Evolutionary conservation across 2,888 invertebrate genomes (phyloP), one percentile per base, ranked within the genome.

Genomic region (Anthrax anthrax): DNA sequence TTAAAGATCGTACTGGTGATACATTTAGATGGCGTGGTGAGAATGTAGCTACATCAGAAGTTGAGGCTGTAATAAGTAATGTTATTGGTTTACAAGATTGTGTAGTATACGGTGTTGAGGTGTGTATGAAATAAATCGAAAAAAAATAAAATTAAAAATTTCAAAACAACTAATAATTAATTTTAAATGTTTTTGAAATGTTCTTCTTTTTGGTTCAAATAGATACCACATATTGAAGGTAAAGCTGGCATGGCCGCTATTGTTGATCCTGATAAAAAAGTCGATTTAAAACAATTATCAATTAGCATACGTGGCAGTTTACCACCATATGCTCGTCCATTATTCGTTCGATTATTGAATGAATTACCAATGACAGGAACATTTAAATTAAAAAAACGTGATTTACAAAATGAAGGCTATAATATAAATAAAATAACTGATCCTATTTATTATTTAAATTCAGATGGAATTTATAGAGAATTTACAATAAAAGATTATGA

Each of bases 11-110:
- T 61, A 84, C 82, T 43, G 86, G 86, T 3, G 86, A 87, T 66
- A 87, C 86, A 0, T 86, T 81, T 69, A 75, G 79, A 58, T 94
- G 92, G 92, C 84, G 89, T 62, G 96, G 97, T 14, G 96, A 98
- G 72, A 97, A 97, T 64, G 94, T 97, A 1, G 85, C 95, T 47
- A 96, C 96, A 1, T 81, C 85, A 1, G 97, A 97, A 71, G 90
- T 97, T 18, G 96, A 97, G 70, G 84, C 84, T 46, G 82, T 89
- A 12, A 76, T 96, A 53, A 85, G 84, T 50, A 84, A 84, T 47
- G 74, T 81, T 27, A 71, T 86, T 43, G 77, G 77, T 1, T 74
- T 89, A 49, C 77, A 78, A 51, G 84, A 87, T 55, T 84, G 83
- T 51, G 83, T 84, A 4, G 94, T 92, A 1, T 96, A 90, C 61